phyloP scores from a whole-genome alignment of 1,140 invertebrate species.

The Rhyzopertha dominica region DNA sequence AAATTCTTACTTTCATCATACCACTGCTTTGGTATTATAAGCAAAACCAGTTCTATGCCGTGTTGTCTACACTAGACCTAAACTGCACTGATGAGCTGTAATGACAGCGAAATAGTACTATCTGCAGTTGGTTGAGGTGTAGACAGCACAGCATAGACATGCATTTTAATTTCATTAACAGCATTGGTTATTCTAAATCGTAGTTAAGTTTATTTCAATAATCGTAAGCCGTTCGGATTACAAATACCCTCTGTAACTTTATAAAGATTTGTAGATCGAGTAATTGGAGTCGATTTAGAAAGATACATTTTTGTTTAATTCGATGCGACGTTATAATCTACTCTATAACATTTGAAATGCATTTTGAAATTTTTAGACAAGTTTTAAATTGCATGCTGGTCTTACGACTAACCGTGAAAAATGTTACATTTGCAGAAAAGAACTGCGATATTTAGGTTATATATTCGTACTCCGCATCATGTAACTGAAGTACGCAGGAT shows the following conservation, averaged over 20 bases:
- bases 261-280: constrained; percentile 26
- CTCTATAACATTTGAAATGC: constrained; percentile 29
- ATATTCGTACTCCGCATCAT: constrained; percentile 38
- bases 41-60: too few relatives aligned
- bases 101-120: too few relatives aligned
- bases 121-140: too few relatives aligned
- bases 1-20: too few relatives aligned
- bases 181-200: constrained; percentile 33
- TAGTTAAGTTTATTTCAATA: constrained; percentile 35
- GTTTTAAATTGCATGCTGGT: constrained; percentile 21
- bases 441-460: constrained; percentile 33
- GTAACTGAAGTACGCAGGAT: constrained; percentile 37
- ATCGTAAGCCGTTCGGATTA: constrained; percentile 32
- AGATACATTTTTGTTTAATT: constrained; percentile 4
- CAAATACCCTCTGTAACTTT: constrained; percentile 18
- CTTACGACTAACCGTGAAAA: too few relatives aligned
- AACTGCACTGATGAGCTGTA: too few relatives aligned
- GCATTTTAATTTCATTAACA: too few relatives aligned
- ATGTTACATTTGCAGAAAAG: constrained; percentile 27
- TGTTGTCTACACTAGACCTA: too few relatives aligned
- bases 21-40: too few relatives aligned
- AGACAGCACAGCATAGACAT: too few relatives aligned
- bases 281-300: constrained; percentile 29
- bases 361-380: constrained; percentile 24
- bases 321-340: constrained; percentile 37